Evolutionary conservation across 2,113 vertebrate genomes (phyloP).

Genomic region (Peromyscus californicus): DNA sequence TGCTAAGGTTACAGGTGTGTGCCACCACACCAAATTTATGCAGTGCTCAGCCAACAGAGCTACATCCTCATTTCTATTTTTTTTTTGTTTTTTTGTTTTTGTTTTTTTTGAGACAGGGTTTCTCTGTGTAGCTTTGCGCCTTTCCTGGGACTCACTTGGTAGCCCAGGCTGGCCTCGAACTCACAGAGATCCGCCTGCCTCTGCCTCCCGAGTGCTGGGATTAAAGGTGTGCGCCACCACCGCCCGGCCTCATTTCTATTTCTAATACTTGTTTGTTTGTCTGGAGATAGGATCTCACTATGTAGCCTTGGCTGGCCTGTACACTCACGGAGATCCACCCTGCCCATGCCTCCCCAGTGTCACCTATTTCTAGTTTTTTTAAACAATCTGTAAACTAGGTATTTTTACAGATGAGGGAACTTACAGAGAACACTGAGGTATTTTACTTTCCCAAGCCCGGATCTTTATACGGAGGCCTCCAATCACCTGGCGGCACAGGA

Average conservation of each 20-base stretch:
- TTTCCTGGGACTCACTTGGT: no score
- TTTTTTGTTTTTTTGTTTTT: no score
- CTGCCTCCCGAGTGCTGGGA: no score
- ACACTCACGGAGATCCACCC: not conserved
- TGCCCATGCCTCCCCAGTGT: not conserved
- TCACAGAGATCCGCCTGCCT: no score
- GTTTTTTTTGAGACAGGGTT: no score
- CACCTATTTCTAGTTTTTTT: not conserved
- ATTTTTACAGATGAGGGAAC: not conserved
- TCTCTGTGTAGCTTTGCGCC: no score
- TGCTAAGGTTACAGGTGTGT: not conserved
- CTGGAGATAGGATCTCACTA: not conserved
- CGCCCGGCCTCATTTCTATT: no score
- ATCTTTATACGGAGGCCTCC: not conserved
- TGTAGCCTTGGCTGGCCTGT: not conserved
- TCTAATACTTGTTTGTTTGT: not conserved
- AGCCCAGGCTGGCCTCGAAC: no score
- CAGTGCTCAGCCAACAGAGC: not conserved
- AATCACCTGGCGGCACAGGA: fast-evolving
- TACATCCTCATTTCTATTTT: not conserved
- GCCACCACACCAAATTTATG: no score
- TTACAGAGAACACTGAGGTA: not conserved
- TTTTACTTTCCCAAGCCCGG: not conserved
- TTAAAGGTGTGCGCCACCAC: no score
- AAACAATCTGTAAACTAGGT: not conserved